Evolutionary conservation across 2,113 vertebrate genomes (phyloP).

Genomic region (Brachirus orientalis): DNA sequence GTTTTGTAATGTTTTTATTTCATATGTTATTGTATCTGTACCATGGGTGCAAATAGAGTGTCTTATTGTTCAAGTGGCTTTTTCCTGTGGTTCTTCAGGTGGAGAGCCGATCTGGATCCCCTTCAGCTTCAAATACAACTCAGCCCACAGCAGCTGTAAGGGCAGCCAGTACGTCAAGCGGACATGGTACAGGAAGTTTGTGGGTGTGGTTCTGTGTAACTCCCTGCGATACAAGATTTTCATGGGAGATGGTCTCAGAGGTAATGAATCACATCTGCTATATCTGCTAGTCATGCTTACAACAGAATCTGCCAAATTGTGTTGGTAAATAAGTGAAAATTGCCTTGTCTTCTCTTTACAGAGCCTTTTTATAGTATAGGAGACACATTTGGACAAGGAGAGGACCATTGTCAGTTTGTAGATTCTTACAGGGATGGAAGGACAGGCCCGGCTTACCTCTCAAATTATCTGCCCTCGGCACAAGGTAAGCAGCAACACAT

Average conservation of each 20-base stretch:
- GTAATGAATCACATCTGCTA: constrained; percentile 73
- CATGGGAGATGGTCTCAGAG: constrained; percentile 94
- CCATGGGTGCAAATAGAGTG: no score
- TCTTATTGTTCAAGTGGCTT: constrained; percentile 11
- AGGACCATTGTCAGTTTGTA: constrained; percentile 99
- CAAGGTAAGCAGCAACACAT: constrained; percentile 84
- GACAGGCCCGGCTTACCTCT: constrained; percentile 88
- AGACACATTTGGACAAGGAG: constrained; percentile 93
- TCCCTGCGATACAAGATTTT: constrained; percentile 99
- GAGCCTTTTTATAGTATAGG: constrained; percentile 95
- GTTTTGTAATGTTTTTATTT: no score
- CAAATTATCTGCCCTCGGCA: constrained; percentile 87
- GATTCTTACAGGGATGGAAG: constrained; percentile 95
- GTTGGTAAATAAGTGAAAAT: no score
- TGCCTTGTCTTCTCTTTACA: constrained; percentile 54
- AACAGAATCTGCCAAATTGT: not conserved
- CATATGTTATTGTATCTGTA: no score
- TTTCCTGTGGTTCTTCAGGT: no score
- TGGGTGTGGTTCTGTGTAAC: constrained; percentile 96
- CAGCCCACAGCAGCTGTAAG: constrained; percentile 89
- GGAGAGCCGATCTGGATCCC: constrained; percentile 99
- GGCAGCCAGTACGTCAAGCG: constrained; percentile 97
- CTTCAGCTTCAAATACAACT: constrained; percentile 91
- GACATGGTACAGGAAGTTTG: constrained; percentile 98
- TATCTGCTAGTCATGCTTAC: not conserved